Evolutionary conservation across 2,113 vertebrate species (phyloP), one percentile per base, ranked within the genome.

Genomic region (Trematocara stigmaticum): DNA sequence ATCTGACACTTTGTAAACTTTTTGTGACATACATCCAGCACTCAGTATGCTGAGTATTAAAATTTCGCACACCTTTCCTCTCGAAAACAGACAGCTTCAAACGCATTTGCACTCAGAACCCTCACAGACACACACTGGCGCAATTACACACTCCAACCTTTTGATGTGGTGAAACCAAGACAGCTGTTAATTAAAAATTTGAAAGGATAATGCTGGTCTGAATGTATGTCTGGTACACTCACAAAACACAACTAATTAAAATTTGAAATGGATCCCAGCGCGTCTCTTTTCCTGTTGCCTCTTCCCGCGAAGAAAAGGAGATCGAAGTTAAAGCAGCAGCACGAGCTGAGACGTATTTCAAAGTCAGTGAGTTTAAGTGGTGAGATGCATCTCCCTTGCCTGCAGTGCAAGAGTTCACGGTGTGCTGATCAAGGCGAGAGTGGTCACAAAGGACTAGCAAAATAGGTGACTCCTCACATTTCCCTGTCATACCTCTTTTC

Each of bases 101-200:
- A 84, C 59, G 11, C 80, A 83, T 16, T 82, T 15, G 18, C 40
- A 51, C 49, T 52, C 7, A 5, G 18, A 61, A 85, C 51, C 79
- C 82, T 82, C 66, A 84, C n/a, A 55, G 47, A 56, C 8, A 69
- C 85, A 52, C 74, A 69, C 13, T 1, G 52, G 49, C 47, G 49
- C 84, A 15, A 78, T 38, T 29, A 56, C 86, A 82, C 84, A 82
- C 52, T 52, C 83, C 84, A 78, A 83, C 83, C 90, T 93, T 96
- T 95, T 95, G 93, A 96, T 94, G 94, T 92, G 90, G 81, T 87
- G 90, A 96, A 95, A 94, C 92, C 95, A 93, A 96, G 93, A 94
- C 91, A 83, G 92, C 92, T 93, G 93, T 95, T 96, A 96, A 96
- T 96, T 96, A 96, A 96, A 96, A 93, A 93, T 94, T 83, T 95